Percentiles rank a stretch among this genome's conserved stretches.
Conservation (phyloP, 2,888 invertebrate genomes). For the Enchytraeus crypticus region DNA sequence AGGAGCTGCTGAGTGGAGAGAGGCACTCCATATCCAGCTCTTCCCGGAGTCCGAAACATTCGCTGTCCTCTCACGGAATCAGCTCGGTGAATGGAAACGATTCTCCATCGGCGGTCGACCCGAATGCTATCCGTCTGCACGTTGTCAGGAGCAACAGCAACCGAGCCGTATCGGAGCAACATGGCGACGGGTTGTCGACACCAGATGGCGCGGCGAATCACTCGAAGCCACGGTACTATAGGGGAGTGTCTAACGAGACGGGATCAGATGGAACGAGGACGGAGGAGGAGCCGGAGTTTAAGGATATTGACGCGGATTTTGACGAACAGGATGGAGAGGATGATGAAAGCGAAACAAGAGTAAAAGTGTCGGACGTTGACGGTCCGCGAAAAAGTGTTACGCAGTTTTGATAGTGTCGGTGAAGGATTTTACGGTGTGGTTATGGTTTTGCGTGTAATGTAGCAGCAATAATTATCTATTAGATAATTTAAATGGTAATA, state of each 20-base stretch:
- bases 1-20: conserved; percentile 1
- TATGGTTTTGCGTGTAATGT: no score
- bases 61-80: conserved; percentile 1
- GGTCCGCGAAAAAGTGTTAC: no score
- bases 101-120: background rate
- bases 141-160: conserved; percentile 7
- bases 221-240: background rate
- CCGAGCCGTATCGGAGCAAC: background rate
- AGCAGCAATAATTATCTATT: no score
- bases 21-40: background rate
- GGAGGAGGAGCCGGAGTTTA: background rate
- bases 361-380: no score
- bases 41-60: conserved; percentile 4
- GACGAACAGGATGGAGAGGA: background rate
- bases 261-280: background rate
- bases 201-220: background rate
- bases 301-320: background rate
- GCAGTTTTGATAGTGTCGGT: no score
- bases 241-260: background rate
- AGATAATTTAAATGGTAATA: no score
- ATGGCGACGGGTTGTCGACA: background rate
- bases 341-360: background rate
- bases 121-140: background rate
- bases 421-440: no score
- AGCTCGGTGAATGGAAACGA: conserved; percentile 2